Percentiles rank a stretch among this genome's conserved stretches.
Evolutionary conservation across 2,113 vertebrate species (phyloP).

Genomic region (Cyprinodon brontotheroides): DNA sequence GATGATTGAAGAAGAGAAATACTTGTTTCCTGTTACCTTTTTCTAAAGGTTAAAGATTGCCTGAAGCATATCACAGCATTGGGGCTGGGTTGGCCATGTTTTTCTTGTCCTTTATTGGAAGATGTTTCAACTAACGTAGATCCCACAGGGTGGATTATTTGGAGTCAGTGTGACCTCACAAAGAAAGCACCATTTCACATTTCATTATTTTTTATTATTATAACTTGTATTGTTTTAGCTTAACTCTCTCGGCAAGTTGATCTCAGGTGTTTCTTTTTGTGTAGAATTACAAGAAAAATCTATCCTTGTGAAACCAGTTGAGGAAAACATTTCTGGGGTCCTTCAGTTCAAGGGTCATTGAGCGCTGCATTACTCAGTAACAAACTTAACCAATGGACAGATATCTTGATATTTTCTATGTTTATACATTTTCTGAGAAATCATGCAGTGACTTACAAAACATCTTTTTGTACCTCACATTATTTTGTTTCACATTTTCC

Average conservation of each 20-base stretch:
- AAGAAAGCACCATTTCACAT: conserved; percentile 60
- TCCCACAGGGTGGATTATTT: conserved; percentile 47
- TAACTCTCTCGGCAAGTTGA: conserved; percentile 13
- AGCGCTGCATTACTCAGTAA: conserved; percentile 5
- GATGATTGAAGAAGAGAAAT: neutral
- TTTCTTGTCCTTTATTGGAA: conserved; percentile 21
- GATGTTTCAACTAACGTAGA: conserved; percentile 46
- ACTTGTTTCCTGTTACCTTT: neutral
- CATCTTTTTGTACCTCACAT: too few relatives aligned
- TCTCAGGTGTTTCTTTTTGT: conserved; percentile 15
- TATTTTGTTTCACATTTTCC: too few relatives aligned
- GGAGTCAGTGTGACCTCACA: conserved; percentile 65
- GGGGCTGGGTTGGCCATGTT: conserved; percentile 2
- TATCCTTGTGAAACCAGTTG: conserved; percentile 21
- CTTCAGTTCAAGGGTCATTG: conserved; percentile 24
- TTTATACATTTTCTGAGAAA: neutral
- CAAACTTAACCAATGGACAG: conserved; percentile 5
- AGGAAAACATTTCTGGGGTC: conserved; percentile 19
- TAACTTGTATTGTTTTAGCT: conserved; percentile 55
- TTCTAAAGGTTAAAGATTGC: conserved; percentile 21
- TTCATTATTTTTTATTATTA: conserved; percentile 51
- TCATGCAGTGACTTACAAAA: neutral
- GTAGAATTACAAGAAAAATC: conserved; percentile 37
- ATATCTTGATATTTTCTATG: neutral
- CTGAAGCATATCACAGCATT: conserved; percentile 12